A percentile compares a stretch with the other conserved stretches of the same genome.
Evolutionary conservation across 1,140 invertebrate species (phyloP).

Genomic region (Panagrolaimus sp.): DNA sequence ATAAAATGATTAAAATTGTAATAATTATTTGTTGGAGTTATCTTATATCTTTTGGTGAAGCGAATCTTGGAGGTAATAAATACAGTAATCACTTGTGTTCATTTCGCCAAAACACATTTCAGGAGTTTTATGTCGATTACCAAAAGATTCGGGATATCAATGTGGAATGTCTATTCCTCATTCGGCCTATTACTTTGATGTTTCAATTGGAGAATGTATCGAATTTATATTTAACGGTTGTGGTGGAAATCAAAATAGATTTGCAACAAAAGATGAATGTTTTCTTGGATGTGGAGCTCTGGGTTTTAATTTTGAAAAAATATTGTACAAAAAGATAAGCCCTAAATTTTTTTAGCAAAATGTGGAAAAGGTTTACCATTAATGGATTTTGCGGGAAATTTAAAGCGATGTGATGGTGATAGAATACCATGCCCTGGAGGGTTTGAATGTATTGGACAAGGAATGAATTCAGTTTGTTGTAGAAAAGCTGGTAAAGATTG

Average conservation of each 20-base stretch:
- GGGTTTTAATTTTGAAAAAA: slow-evolving; percentile 19
- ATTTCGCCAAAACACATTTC: slow-evolving; percentile 1
- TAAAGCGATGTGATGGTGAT: slow-evolving; percentile 42
- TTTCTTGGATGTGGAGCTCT: slow-evolving; percentile 37
- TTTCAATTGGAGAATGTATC: slow-evolving; percentile 36
- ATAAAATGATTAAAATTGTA: no score
- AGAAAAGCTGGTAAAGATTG: slow-evolving; percentile 35
- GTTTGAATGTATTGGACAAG: slow-evolving; percentile 35
- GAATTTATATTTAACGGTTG: slow-evolving; percentile 44
- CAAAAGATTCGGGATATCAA: slow-evolving; percentile 33
- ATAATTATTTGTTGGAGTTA: no score
- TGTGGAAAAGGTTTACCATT: slow-evolving; percentile 43
- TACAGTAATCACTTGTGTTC: no score
- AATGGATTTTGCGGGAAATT: slow-evolving; percentile 45
- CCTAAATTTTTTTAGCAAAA: slow-evolving; percentile 21
- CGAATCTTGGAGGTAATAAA: no score
- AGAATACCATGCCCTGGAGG: slow-evolving; percentile 37
- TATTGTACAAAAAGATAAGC: background rate
- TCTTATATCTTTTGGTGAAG: no score
- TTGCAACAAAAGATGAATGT: slow-evolving; percentile 37
- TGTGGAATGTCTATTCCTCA: slow-evolving; percentile 36
- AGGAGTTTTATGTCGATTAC: slow-evolving; percentile 40
- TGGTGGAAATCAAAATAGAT: slow-evolving; percentile 45
- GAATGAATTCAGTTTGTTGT: slow-evolving; percentile 39
- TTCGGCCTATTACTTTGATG: slow-evolving; percentile 39